Evolutionary conservation across 1,140 invertebrate species (phyloP).

Genomic region (Antheraea pernyi): DNA sequence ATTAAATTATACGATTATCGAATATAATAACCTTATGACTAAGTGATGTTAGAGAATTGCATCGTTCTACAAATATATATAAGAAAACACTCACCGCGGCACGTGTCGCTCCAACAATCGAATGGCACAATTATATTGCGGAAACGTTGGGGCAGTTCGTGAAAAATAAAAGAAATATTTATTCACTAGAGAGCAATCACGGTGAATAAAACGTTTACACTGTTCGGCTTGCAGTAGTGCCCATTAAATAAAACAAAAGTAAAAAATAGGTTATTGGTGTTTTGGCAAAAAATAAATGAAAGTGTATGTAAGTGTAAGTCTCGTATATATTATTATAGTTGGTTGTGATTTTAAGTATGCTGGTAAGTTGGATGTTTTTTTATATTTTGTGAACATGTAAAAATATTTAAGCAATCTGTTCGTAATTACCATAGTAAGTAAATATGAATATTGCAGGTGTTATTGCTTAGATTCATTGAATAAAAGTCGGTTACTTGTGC

Average conservation of each 20-base stretch:
- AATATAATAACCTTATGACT: neutral
- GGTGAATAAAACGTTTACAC: slow-evolving; percentile 47
- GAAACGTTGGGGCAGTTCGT: slow-evolving; percentile 29
- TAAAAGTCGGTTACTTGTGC: no score
- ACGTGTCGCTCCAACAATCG: slow-evolving; percentile 49
- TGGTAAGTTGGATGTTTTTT: no score
- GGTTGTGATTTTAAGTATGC: no score
- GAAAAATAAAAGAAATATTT: slow-evolving; percentile 54
- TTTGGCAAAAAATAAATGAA: no score
- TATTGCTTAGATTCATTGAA: no score
- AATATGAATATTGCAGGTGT: no score
- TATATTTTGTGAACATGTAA: no score
- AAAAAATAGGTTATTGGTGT: neutral
- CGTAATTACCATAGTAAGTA: no score
- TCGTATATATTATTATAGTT: no score
- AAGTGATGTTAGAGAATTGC: slow-evolving; percentile 17
- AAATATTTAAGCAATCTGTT: no score
- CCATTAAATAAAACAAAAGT: neutral
- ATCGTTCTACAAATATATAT: slow-evolving; percentile 32
- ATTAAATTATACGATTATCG: neutral
- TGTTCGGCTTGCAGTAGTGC: neutral
- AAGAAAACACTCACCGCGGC: slow-evolving; percentile 62
- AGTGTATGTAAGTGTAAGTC: no score
- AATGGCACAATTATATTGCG: slow-evolving; percentile 39
- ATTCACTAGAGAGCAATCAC: slow-evolving; percentile 49